Evolutionary conservation across 2,113 vertebrate genomes (phyloP), one percentile per base, ranked within the genome.

Genomic region (Psilopsiagon aurifrons): DNA sequence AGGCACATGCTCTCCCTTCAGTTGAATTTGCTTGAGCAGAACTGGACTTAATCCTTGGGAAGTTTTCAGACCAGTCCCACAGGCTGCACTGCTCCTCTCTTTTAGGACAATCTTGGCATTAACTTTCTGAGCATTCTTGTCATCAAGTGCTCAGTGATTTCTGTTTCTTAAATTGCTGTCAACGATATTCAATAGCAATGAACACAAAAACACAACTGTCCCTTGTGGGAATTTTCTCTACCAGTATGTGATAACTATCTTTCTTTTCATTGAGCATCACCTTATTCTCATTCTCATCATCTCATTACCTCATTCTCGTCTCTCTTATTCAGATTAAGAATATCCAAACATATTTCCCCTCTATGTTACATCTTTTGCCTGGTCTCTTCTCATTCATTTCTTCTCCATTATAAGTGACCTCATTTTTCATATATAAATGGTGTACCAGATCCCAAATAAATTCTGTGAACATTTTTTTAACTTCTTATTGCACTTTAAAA

Each of bases 1-100:
- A 63, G 33, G 68, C 5, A 71, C 10, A 27, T 1, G 3, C 27
- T 37, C 6, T 60, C 20, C 9, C 44, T 74, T 74, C 0, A 0
- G 13, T 27, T 17, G 16, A 49, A 16, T 66, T 44, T 59, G 10
- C 25, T 63, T 85, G 27, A 6, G 27, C 33, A 84, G 44, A 59
- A 8, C 20, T 55, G 25, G 9, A 11, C 37, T 49, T 35, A 39
- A 59, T n/a, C 35, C 55, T 28, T n/a, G 33, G 11, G 39, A 60
- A 77, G 44, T 22, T 47, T 77, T 86, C 6, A 1, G 51, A 28
- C 31, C 57, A 66, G 44, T 8, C 8, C 9, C 62, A 35, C 17
- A 54, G 35, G 16, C 18, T 57, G 44, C 29, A 11, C 18, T 39
- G n/a, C 5, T 57, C 8, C 43, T 35, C 63, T 74, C 5, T 77